Percentiles rank a stretch among this genome's conserved stretches.
phyloP scores from a whole-genome alignment of 2,888 invertebrate genomes.

The Lasioglossum oenotherae region DNA sequence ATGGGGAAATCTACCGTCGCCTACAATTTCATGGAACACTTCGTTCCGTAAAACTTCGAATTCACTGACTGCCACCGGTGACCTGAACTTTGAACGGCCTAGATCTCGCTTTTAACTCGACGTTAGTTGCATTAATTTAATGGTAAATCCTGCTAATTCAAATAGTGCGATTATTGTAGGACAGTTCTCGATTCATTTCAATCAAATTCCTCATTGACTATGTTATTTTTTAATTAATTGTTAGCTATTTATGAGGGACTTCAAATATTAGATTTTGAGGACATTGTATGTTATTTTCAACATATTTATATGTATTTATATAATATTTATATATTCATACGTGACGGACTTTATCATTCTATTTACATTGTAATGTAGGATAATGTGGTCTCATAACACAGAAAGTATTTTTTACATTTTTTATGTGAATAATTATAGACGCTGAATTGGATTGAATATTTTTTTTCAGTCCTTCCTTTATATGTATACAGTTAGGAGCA shows the following conservation, averaged over 20 bases:
- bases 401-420: background rate
- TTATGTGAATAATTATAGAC: background rate
- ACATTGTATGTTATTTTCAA: background rate
- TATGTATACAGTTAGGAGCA: too few relatives aligned
- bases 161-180: background rate
- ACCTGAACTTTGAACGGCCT: background rate
- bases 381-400: background rate
- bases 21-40: constrained; percentile 35
- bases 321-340: too few relatives aligned
- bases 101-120: background rate
- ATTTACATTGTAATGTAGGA: background rate
- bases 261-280: too few relatives aligned
- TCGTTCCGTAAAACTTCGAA: background rate
- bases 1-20: constrained; percentile 39
- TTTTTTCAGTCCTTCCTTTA: too few relatives aligned
- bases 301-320: too few relatives aligned
- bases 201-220: background rate
- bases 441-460: background rate
- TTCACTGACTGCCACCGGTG: background rate
- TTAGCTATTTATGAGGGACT: background rate
- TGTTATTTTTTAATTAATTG: background rate
- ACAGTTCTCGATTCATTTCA: background rate
- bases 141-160: background rate
- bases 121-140: background rate
- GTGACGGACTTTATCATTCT: background rate